Base-by-base conservation (phyloP, 2,888 invertebrate species). In the Anodontia alba region DNA sequence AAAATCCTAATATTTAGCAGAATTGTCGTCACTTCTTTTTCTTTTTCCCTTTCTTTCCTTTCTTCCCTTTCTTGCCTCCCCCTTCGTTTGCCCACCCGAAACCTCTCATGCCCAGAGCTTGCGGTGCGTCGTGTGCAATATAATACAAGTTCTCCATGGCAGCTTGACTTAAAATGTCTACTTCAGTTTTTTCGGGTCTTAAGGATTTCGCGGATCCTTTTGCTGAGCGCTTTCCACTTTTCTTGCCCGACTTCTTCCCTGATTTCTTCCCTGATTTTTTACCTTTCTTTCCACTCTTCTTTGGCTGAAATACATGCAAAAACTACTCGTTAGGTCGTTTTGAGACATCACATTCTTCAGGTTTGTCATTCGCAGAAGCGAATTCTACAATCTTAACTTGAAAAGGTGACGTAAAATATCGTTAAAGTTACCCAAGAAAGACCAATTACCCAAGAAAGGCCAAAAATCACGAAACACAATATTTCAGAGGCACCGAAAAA, bases 91-190 rank as follows among this genome's bases (percentile, higher is more conserved):
- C 97, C 96, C 98, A 98, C 42, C 97, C 97, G 94, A 98, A 98
- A 0, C 98, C 98, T 86, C 98, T 96, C 51, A 97, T 97, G 90
- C 96, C 96, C 20, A 98, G 95, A 15, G 98, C 96, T 92, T 98
- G 98, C 94, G 98, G 98, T 0, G 98, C 97, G 93, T 98, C 98
- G 93, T 98, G 98, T 89, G 98, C 98, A 0, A 97, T 97, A 92
- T 97, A 97, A 94, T 98, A 98, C 0, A 98, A 98, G 92, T 98
- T 98, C 87, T 98, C 97, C 97, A 98, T 98, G 0, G 98, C 98
- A 1, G 97, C 96, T 89, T 97, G 97, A 86, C 97, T 73, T 91
- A 98, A 96, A 91, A 98, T 97, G 91, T 98, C 98, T 74, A 97
- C 97, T 46, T 97, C 91, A 70, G 84, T 74, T 73, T 82, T 88